These are phyloP conservation scores for Oscheius onirici DNA, from an alignment of 2,888 invertebrate genomes.

Conservation along the genomic window DNA sequence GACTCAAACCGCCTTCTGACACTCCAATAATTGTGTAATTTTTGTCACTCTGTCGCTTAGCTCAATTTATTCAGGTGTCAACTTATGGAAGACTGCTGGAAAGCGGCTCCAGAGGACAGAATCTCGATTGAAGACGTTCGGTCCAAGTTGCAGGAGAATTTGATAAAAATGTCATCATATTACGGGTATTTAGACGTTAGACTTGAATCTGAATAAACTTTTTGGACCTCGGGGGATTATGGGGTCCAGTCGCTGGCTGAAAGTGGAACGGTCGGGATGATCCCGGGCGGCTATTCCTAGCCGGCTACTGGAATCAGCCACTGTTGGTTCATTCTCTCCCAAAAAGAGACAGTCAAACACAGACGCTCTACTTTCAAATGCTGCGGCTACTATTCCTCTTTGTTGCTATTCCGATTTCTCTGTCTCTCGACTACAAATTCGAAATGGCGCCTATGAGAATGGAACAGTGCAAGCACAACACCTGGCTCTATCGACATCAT, in stretches of 20 bases:
- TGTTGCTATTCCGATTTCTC: background rate
- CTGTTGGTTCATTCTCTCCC: too few species aligned
- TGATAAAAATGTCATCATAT: background rate
- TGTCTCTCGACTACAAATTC: background rate
- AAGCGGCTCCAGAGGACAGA: conserved; percentile 37
- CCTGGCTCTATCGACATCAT: conserved; percentile 16
- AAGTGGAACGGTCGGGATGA: too few species aligned
- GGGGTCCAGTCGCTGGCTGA: too few species aligned
- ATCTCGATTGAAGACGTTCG: conserved; percentile 45
- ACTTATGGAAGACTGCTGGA: conserved; percentile 52
- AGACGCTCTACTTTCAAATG: too few species aligned
- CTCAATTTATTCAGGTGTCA: conserved; percentile 45
- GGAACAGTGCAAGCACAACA: conserved; percentile 19
- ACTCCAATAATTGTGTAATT: conserved; percentile 55
- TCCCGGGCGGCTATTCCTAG: too few species aligned
- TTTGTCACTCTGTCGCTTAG: background rate
- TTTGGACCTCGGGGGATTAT: too few species aligned
- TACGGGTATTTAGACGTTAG: too few species aligned
- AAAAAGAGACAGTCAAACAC: too few species aligned
- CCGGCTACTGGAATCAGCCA: too few species aligned
- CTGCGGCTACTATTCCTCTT: background rate
- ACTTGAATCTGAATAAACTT: too few species aligned
- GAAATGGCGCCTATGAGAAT: conserved; percentile 4
- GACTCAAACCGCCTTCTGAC: conserved; percentile 46
- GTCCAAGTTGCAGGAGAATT: background rate